phyloP scores from a whole-genome alignment of 2,797 vertebrate genomes.

The Acanthiza pusilla region DNA sequence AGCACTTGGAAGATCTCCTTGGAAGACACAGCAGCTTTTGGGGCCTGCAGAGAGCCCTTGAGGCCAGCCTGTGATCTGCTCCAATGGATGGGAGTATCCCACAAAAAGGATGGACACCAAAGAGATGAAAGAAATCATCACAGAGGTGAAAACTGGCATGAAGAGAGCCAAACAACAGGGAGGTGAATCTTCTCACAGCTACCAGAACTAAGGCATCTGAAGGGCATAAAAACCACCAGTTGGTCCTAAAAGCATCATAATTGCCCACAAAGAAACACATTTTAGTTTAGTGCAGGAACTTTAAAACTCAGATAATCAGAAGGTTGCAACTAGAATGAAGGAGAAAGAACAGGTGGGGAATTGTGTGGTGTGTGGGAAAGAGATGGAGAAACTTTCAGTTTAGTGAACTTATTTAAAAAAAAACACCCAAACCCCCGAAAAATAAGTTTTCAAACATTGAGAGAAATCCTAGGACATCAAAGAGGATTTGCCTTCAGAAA shows the following conservation, averaged over 20 bases:
- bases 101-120: not conserved
- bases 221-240: not conserved
- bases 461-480: not conserved
- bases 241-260: not conserved
- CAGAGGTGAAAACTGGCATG: not conserved
- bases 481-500: not conserved
- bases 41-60: not conserved
- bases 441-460: not conserved
- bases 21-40: not conserved
- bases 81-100: accelerated
- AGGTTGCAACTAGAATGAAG: not conserved
- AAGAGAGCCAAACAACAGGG: not conserved
- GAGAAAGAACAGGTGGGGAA: not conserved
- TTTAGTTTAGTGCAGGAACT: not conserved
- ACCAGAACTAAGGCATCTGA: not conserved
- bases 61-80: not conserved
- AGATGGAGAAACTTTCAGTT: accelerated
- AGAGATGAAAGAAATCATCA: not conserved
- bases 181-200: not conserved
- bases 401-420: not conserved
- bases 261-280: not conserved
- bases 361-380: accelerated
- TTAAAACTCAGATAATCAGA: not conserved
- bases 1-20: not conserved
- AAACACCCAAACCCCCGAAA: accelerated